Evolutionary conservation across 2,888 invertebrate genomes (phyloP).

Genomic region (Euproctis similis): DNA sequence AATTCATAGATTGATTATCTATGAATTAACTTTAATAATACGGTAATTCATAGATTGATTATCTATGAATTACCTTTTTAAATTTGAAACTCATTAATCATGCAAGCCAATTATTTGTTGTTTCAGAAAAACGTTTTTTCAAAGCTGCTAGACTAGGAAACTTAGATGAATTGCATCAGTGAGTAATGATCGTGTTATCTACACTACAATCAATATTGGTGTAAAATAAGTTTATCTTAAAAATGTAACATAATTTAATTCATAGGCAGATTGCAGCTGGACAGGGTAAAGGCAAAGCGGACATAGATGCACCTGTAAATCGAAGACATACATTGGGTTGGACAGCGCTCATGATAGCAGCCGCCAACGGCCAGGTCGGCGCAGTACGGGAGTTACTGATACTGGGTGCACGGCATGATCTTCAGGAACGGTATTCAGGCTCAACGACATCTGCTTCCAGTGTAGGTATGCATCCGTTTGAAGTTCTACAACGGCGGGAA

Average conservation of each 20-base stretch:
- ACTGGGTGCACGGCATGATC: constrained; percentile 87
- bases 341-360: constrained; percentile 90
- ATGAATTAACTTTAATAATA: too few species aligned
- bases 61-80: too few species aligned
- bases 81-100: too few species aligned
- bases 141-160: constrained; percentile 61
- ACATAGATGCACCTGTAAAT: constrained; percentile 77
- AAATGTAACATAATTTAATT: too few species aligned
- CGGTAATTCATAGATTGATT: too few species aligned
- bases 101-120: too few species aligned
- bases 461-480: constrained; percentile 82
- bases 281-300: constrained; percentile 11
- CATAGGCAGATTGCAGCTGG: constrained; percentile 7
- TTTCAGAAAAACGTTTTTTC: constrained; percentile 60
- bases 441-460: constrained; percentile 79
- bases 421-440: constrained; percentile 84
- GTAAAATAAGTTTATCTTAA: too few species aligned
- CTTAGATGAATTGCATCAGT: constrained; percentile 53
- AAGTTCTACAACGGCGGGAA: constrained; percentile 82
- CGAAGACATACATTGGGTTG: constrained; percentile 86
- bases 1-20: too few species aligned
- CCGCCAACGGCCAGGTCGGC: constrained; percentile 82
- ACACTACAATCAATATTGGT: too few species aligned
- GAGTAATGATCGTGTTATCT: too few species aligned
- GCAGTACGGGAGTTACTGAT: constrained; percentile 77